Conservation (phyloP, 2,888 invertebrate species). For the Lampropteryx suffumata region DNA sequence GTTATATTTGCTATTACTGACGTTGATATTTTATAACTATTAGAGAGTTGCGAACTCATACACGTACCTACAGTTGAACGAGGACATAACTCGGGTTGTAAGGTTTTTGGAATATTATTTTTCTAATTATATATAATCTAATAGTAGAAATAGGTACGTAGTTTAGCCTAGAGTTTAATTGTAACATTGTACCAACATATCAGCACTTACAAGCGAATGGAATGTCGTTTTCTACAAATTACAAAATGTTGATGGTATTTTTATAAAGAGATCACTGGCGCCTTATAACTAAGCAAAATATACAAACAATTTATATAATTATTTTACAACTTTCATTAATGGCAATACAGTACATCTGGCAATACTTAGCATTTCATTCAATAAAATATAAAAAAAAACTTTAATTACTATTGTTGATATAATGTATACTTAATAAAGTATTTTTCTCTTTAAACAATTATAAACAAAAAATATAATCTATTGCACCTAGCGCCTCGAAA, state of each 20-base stretch:
- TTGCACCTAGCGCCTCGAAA: conserved; percentile 6
- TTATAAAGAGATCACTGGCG: conserved; percentile 40
- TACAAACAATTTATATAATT: conserved; percentile 37
- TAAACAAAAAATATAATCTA: not conserved
- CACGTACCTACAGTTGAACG: too few species aligned
- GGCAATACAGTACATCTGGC: conserved; percentile 38
- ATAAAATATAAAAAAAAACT: not conserved
- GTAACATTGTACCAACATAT: conserved; percentile 49
- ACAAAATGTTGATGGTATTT: conserved; percentile 40
- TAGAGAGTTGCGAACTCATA: too few species aligned
- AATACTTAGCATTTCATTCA: conserved; percentile 21
- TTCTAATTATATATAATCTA: too few species aligned
- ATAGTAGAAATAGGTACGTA: too few species aligned
- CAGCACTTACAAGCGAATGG: conserved; percentile 62
- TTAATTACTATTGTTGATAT: too few species aligned
- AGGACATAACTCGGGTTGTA: too few species aligned
- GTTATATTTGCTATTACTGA: too few species aligned
- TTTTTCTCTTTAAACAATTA: not conserved
- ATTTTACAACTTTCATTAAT: conserved; percentile 30
- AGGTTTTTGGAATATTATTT: too few species aligned
- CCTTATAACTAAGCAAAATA: conserved; percentile 37
- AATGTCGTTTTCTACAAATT: conserved; percentile 56
- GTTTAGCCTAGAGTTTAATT: not conserved
- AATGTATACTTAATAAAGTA: too few species aligned
- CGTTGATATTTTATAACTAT: too few species aligned